Conservation (phyloP, 2,888 invertebrate genomes). For the Xestia sexstrigata region DNA sequence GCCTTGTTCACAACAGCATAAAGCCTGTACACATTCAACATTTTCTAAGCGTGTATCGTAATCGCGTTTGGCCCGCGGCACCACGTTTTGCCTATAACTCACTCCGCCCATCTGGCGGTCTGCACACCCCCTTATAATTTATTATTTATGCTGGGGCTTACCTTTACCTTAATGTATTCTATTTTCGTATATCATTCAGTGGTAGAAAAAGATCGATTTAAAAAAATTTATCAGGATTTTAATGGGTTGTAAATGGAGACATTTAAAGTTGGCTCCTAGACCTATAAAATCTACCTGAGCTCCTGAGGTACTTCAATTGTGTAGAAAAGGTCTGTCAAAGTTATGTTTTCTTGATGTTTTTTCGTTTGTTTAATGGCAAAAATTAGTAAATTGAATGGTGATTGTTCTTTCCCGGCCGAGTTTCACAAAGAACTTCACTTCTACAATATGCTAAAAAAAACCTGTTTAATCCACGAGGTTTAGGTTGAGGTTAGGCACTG, state of each 20-base stretch:
- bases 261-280: not conserved
- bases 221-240: constrained; percentile 23
- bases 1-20: constrained; percentile 13
- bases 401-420: not conserved
- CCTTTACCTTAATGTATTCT: constrained; percentile 38
- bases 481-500: too few species aligned
- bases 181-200: constrained; percentile 46
- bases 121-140: constrained; percentile 50
- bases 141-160: constrained; percentile 47
- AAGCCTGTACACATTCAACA: constrained; percentile 14
- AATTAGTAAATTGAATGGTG: not conserved
- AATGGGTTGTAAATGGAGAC: constrained; percentile 3
- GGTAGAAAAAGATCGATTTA: constrained; percentile 23
- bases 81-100: constrained; percentile 57
- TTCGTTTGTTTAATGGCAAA: not conserved
- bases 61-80: constrained; percentile 44
- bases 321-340: not conserved
- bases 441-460: too few species aligned
- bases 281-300: not conserved
- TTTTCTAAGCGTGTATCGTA: constrained; percentile 41
- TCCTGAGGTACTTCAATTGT: not conserved
- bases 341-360: too few species aligned
- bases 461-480: too few species aligned
- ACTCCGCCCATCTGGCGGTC: constrained; percentile 36
- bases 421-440: too few species aligned